Evolutionary conservation across 2,797 vertebrate species (phyloP).

Genomic region (Sebastolobus alascanus): DNA sequence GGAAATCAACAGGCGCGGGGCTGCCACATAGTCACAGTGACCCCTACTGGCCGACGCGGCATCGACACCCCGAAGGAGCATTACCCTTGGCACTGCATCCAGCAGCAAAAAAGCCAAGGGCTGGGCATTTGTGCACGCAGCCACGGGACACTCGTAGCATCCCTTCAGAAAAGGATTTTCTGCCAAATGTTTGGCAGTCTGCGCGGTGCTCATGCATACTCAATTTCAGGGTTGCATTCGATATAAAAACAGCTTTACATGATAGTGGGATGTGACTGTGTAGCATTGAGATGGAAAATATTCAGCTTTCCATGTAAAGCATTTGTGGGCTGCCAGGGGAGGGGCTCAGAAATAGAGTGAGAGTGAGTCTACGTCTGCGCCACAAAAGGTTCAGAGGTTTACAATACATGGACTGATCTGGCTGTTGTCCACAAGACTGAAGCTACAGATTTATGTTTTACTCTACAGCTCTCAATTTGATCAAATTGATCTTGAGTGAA

Average conservation of each 20-base stretch:
- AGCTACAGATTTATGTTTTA: not conserved
- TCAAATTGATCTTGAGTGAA: not conserved
- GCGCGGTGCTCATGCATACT: conserved; percentile 76
- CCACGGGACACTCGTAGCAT: conserved; percentile 71
- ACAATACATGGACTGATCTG: not conserved
- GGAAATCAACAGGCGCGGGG: conserved; percentile 69
- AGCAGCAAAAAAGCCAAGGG: conserved; percentile 66
- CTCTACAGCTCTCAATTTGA: not conserved
- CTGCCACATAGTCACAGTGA: conserved; percentile 79
- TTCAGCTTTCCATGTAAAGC: conserved; percentile 67
- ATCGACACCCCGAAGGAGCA: conserved; percentile 34
- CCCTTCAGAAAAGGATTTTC: conserved; percentile 72
- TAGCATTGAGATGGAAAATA: conserved; percentile 73
- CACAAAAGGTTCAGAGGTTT: conserved; percentile 39
- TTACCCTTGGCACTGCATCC: conserved; percentile 60
- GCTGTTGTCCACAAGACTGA: conserved; percentile 1
- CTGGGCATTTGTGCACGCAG: conserved; percentile 66
- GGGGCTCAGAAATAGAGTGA: conserved; percentile 34
- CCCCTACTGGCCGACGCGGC: conserved; percentile 65
- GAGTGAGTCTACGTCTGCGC: conserved; percentile 14
- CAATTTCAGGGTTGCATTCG: conserved; percentile 76
- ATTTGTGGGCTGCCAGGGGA: conserved; percentile 44
- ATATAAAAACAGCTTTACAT: conserved; percentile 80
- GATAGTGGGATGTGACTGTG: conserved; percentile 75
- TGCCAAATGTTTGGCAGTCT: conserved; percentile 76